These are phyloP conservation scores for Uloborus diversus DNA, from an alignment of 1,140 invertebrate genomes.

Conservation along the genomic window DNA sequence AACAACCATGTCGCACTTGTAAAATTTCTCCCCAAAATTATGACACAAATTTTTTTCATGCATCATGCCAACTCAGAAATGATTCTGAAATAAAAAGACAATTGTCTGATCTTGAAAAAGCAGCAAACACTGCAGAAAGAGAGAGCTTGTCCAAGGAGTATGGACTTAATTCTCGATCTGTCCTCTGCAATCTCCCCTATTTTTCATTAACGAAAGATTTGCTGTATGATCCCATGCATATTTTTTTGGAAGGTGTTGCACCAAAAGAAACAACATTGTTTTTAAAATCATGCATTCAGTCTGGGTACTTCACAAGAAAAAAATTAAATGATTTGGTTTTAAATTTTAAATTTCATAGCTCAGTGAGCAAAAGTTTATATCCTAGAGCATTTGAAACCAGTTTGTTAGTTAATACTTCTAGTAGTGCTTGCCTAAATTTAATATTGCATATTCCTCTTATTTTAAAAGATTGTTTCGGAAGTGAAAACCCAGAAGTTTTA, in stretches of 20 bases:
- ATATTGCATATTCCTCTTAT: no score
- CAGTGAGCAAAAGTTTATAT: conserved; percentile 9
- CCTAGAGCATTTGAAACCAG: conserved; percentile 5
- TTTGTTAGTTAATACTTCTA: not conserved
- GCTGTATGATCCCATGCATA: no score
- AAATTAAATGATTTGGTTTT: no score
- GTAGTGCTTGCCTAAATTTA: conserved; percentile 11
- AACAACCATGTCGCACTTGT: conserved; percentile 6
- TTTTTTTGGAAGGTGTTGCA: conserved; percentile 12
- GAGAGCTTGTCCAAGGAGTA: no score
- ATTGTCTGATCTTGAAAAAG: not conserved
- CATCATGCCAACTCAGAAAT: not conserved
- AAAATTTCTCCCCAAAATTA: no score
- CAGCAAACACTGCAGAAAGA: not conserved
- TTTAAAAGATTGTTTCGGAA: conserved; percentile 15
- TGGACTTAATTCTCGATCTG: not conserved
- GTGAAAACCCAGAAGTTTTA: not conserved
- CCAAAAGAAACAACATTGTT: conserved; percentile 14
- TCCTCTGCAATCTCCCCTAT: not conserved
- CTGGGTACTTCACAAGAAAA: no score
- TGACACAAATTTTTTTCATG: no score
- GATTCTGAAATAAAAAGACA: not conserved
- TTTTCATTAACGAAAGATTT: conserved; percentile 6
- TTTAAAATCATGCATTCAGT: no score
- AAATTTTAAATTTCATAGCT: not conserved